Evolutionary conservation across 2,888 invertebrate species (phyloP).

Genomic region (Laothoe populi): DNA sequence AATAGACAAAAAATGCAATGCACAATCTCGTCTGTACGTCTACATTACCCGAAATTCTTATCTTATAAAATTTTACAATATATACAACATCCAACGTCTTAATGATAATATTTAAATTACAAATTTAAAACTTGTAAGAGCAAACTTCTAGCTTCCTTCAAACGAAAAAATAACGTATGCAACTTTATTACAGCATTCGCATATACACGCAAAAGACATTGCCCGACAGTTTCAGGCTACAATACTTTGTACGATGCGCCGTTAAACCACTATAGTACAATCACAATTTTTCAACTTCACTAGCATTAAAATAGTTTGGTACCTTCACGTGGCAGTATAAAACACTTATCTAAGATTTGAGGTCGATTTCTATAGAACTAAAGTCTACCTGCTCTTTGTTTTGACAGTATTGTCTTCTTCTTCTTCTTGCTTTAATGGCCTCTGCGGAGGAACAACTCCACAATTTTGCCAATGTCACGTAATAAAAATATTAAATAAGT

Average conservation of each 20-base stretch:
- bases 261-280: not conserved
- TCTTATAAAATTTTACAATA: slow-evolving; percentile 15
- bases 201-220: not conserved
- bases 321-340: slow-evolving; percentile 6
- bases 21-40: slow-evolving; percentile 10
- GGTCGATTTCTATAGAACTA: slow-evolving; percentile 9
- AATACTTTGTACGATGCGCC: not conserved
- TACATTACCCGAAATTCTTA: not conserved
- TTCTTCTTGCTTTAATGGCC: too few species aligned
- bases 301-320: not conserved
- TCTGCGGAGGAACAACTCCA: too few species aligned
- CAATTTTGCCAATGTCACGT: too few species aligned
- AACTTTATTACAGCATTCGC: not conserved
- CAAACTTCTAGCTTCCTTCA: not conserved
- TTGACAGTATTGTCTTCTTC: not conserved
- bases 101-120: not conserved
- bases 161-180: not conserved
- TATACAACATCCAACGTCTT: slow-evolving; percentile 10
- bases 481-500: too few species aligned
- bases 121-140: not conserved
- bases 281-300: slow-evolving; percentile 4
- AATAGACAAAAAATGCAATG: slow-evolving; percentile 7
- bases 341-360: slow-evolving; percentile 13
- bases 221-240: not conserved
- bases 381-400: not conserved